Conservation (phyloP, 2,888 invertebrate species). For the Drosophila paramelanica region DNA sequence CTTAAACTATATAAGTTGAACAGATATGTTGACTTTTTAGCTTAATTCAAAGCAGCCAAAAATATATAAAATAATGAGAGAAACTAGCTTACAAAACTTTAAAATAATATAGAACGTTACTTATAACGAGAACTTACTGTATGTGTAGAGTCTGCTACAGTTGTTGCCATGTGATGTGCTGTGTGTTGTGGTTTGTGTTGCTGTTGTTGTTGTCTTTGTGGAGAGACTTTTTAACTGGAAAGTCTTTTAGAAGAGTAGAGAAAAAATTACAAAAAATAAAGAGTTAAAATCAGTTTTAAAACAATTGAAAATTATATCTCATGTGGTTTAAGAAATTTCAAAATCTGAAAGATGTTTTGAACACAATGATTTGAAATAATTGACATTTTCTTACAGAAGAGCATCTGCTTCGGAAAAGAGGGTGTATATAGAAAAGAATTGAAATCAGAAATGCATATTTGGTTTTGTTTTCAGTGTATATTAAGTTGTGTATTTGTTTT, state of each 20-base stretch:
- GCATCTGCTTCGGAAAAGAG: constrained; percentile 23
- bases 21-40: constrained; percentile 1
- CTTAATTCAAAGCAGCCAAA: constrained; percentile 8
- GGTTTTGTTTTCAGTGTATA: constrained; percentile 76
- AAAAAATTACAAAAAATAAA: neutral
- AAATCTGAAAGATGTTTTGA: constrained; percentile 1
- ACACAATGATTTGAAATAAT: neutral
- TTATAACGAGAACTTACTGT: constrained; percentile 46
- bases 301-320: constrained; percentile 7
- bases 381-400: neutral
- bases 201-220: constrained; percentile 28
- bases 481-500: constrained; percentile 79
- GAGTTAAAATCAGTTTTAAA: neutral
- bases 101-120: neutral
- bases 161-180: constrained; percentile 31
- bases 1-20: constrained; percentile 6
- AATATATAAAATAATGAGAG: neutral
- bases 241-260: constrained; percentile 17
- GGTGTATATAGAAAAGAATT: constrained; percentile 2
- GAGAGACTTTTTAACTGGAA: constrained; percentile 12
- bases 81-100: no score
- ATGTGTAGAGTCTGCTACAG: constrained; percentile 22
- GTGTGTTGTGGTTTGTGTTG: constrained; percentile 31
- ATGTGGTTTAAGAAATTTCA: neutral
- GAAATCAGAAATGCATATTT: constrained; percentile 74